Evolutionary conservation across 2,113 vertebrate genomes (phyloP).

Genomic region (Caranx ignobilis): DNA sequence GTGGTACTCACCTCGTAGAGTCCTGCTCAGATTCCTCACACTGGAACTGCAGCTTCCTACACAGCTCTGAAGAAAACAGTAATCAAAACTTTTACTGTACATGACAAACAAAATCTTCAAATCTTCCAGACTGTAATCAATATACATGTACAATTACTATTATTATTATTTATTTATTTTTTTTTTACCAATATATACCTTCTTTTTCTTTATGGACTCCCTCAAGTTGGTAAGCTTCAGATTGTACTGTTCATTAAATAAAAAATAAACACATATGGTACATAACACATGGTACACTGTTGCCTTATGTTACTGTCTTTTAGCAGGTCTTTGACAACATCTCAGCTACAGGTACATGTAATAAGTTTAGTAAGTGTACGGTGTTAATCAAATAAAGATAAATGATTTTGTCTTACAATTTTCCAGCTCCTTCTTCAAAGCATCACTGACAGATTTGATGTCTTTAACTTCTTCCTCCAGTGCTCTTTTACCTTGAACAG

Average conservation of each 20-base stretch:
- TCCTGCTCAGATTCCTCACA: slow-evolving; percentile 78
- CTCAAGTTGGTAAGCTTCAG: slow-evolving; percentile 68
- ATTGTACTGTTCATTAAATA: slow-evolving; percentile 63
- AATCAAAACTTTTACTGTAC: not conserved
- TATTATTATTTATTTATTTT: too few relatives aligned
- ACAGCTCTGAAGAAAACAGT: slow-evolving; percentile 58
- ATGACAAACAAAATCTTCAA: not conserved
- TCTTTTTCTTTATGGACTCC: slow-evolving; percentile 74
- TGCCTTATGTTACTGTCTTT: not conserved
- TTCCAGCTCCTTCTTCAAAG: slow-evolving; percentile 64
- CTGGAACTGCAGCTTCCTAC: slow-evolving; percentile 76
- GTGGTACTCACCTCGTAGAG: slow-evolving; percentile 64
- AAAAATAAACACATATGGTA: not conserved
- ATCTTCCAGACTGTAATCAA: not conserved
- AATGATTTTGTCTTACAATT: slow-evolving; percentile 65
- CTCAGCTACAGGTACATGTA: not conserved
- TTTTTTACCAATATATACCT: slow-evolving; percentile 62
- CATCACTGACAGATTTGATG: slow-evolving; percentile 3
- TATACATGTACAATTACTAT: not conserved
- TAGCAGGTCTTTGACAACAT: not conserved
- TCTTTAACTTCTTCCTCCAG: slow-evolving; percentile 70
- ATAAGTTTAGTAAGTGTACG: not conserved
- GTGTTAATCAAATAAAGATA: not conserved
- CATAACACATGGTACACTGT: not conserved
- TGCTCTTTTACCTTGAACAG: slow-evolving; percentile 39